Conservation (phyloP, 2,113 vertebrate genomes). For the human region DNA sequence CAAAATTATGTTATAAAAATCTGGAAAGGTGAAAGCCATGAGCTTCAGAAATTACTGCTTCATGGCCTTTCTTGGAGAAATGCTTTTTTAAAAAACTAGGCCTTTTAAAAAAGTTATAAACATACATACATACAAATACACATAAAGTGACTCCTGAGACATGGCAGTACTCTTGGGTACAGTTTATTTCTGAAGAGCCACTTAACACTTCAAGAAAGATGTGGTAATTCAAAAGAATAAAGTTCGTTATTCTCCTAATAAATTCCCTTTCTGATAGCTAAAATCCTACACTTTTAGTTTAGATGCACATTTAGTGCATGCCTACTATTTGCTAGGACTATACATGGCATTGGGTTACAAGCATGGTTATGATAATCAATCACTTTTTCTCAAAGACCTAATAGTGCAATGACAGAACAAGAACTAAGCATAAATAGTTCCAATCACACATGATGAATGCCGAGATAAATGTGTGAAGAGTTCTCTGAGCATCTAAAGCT, state of each 20-base stretch:
- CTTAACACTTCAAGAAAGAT: constrained; percentile 29
- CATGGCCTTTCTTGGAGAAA: not conserved
- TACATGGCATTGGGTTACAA: not conserved
- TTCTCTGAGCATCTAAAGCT: not conserved
- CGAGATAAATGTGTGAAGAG: not conserved
- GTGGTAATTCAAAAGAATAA: constrained; percentile 24
- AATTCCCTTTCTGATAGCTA: not conserved
- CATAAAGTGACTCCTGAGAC: not conserved
- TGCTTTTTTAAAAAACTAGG: constrained; percentile 21
- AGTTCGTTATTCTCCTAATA: not conserved
- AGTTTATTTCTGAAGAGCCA: constrained; percentile 32
- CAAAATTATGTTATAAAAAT: constrained; percentile 26
- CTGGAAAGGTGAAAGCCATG: not conserved
- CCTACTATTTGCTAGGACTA: not conserved
- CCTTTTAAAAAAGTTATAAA: constrained; percentile 19
- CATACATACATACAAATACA: not conserved
- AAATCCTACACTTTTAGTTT: not conserved
- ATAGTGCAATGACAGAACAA: not conserved
- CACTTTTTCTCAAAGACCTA: not conserved
- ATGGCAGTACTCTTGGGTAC: not conserved
- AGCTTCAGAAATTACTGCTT: not conserved
- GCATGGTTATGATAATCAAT: not conserved
- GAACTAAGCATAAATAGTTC: not conserved
- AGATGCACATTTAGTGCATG: not conserved
- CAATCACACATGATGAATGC: not conserved